Evolutionary conservation across 2,888 invertebrate genomes (phyloP), one percentile per base, ranked within the genome.

Genomic region (Aphidoletes aphidimyza): DNA sequence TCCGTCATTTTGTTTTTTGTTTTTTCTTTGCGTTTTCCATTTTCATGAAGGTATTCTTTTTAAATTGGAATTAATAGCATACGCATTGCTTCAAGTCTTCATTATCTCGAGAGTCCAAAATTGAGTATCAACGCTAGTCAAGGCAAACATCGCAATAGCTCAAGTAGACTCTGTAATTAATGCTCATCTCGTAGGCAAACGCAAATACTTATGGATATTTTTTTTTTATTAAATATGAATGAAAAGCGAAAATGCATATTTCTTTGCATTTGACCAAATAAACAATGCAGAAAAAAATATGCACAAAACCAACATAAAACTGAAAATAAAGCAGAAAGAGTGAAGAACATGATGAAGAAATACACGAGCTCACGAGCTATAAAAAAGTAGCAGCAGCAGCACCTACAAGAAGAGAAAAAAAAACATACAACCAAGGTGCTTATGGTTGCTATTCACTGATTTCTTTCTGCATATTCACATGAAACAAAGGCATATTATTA

Each of bases 381-480:
- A n/a, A n/a, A n/a, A n/a, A n/a, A n/a, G n/a, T n/a, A n/a, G n/a
- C n/a, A n/a, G n/a, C n/a, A n/a, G n/a, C n/a, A n/a, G n/a, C n/a
- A n/a, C n/a, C n/a, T n/a, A n/a, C n/a, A n/a, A n/a, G n/a, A 22
- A 54, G 54, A 54, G 6, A 14, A 30, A 69, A 54, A 2, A 54
- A 22, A 26, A 54, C n/a, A 26, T 22, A 54, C 2, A 22, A 26
- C 14, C 11, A 30, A 69, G 34, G 69, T 30, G 69, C 69, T 26
- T 34, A 30, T 34, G 34, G 14, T 30, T 54, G 11, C 3, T 54
- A 22, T 69, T 69, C 14, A n/a, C 2, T 69, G 54, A 54, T 69
- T 69, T 30, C 30, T 69, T 69, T 69, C 30, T 69, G 69, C 69
- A 69, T 69, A 30, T 69, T 69, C 69, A 69, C 34, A 69, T 30